Conservation (phyloP, 2,888 invertebrate species). For the Plebejus argus region DNA sequence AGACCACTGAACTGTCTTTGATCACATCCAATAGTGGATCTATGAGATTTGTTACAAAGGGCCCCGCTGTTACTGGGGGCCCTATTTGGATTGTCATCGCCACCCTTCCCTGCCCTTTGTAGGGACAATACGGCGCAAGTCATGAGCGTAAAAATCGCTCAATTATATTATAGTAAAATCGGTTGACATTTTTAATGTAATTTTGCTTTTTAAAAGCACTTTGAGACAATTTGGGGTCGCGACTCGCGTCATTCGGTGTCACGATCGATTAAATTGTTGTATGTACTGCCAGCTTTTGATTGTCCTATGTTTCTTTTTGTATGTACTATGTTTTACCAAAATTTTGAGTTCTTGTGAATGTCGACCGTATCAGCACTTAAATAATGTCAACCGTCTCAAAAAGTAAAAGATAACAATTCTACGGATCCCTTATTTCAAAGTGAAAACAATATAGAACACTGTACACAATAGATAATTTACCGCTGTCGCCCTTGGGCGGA, state of each 20-base stretch:
- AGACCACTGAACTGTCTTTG: slow-evolving; percentile 25
- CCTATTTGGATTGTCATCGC: slow-evolving; percentile 74
- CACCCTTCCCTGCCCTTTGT: slow-evolving; percentile 68
- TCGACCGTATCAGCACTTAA: too few species aligned
- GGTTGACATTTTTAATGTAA: slow-evolving; percentile 28
- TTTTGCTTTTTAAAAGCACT: slow-evolving; percentile 4
- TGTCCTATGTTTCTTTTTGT: neutral
- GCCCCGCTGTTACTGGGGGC: slow-evolving; percentile 59
- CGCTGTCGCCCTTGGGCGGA: neutral
- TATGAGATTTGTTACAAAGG: slow-evolving; percentile 64
- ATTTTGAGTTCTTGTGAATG: too few species aligned
- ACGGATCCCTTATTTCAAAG: neutral
- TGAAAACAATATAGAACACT: neutral
- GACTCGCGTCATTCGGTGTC: neutral
- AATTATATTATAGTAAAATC: slow-evolving; percentile 31
- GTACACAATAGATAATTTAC: neutral
- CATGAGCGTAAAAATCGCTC: slow-evolving; percentile 46
- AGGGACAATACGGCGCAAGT: slow-evolving; percentile 55
- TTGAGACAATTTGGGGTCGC: slow-evolving; percentile 10
- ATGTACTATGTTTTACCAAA: neutral
- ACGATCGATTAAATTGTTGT: neutral
- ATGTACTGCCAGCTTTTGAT: neutral
- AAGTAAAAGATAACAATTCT: neutral
- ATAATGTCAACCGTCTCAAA: too few species aligned
- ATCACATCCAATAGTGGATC: slow-evolving; percentile 48